Evolutionary conservation across 2,797 vertebrate species (phyloP).

Genomic region (Gymnoscopelus braueri): DNA sequence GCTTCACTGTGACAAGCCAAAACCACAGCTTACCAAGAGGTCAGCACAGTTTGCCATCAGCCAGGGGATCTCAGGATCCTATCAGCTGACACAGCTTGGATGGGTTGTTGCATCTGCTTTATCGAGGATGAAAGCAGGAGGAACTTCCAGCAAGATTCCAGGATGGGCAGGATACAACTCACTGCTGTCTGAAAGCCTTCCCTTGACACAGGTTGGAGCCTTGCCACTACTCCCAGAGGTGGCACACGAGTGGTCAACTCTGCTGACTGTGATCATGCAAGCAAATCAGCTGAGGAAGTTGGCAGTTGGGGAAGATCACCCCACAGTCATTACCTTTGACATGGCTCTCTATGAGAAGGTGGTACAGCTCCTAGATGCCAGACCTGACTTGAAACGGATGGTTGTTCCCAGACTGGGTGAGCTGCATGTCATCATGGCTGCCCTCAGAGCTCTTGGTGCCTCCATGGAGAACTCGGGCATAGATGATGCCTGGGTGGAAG

Average conservation of each 20-base stretch:
- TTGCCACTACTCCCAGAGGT: slow-evolving; percentile 14
- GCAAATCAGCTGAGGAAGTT: too few species aligned
- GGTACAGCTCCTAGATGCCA: slow-evolving; percentile 4
- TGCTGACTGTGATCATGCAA: not conserved
- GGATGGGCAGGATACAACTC: slow-evolving; percentile 21
- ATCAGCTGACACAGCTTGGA: not conserved
- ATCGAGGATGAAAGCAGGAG: not conserved
- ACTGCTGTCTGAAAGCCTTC: too few species aligned
- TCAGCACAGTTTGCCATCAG: not conserved
- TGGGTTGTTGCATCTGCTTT: not conserved
- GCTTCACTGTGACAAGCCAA: not conserved
- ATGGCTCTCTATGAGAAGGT: not conserved
- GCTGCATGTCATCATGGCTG: slow-evolving; percentile 12
- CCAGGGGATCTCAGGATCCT: not conserved
- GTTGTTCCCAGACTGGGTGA: slow-evolving; percentile 12
- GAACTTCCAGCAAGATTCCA: slow-evolving; percentile 3
- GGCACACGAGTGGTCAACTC: slow-evolving; percentile 12
- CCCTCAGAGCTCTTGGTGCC: slow-evolving; percentile 12
- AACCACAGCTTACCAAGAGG: not conserved
- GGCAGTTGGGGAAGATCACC: too few species aligned
- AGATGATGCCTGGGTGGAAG: slow-evolving; percentile 26
- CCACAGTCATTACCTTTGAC: too few species aligned
- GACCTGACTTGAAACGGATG: not conserved
- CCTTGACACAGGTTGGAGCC: not conserved
- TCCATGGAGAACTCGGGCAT: slow-evolving; percentile 22